These are phyloP conservation scores for Percopsis transmontana DNA, from an alignment of 2,113 vertebrate genomes.

Conservation along the genomic window DNA sequence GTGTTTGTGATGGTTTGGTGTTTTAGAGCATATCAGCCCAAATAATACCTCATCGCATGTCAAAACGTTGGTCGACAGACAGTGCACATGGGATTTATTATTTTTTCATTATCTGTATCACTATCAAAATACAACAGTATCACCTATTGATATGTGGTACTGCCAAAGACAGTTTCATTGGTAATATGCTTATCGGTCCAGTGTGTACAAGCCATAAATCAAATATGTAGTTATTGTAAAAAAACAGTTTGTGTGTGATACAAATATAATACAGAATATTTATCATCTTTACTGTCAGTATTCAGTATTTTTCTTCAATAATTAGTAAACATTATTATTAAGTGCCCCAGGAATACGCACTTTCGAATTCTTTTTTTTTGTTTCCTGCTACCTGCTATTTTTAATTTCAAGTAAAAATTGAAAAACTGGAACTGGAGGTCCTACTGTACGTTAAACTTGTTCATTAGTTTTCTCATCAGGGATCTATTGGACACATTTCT, in stretches of 20 bases:
- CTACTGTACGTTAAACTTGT: neutral
- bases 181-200: constrained; percentile 2
- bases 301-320: neutral
- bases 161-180: neutral
- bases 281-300: too few relatives aligned
- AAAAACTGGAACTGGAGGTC: neutral
- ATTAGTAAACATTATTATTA: constrained; percentile 3
- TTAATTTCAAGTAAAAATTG: neutral
- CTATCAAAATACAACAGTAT: neutral
- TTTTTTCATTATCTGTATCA: neutral
- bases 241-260: too few relatives aligned
- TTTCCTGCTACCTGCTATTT: neutral
- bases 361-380: neutral
- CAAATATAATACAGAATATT: too few relatives aligned
- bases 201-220: neutral
- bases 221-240: neutral
- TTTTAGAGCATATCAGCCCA: constrained; percentile 66
- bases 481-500: neutral
- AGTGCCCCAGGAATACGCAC: constrained; percentile 4
- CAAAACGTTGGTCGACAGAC: constrained; percentile 44
- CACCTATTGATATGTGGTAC: constrained; percentile 1
- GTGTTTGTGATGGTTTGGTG: constrained; percentile 61
- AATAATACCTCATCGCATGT: constrained; percentile 62
- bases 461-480: neutral
- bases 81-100: constrained; percentile 12